Conservation (phyloP, 2,113 vertebrate genomes). For the Plecotus auritus region DNA sequence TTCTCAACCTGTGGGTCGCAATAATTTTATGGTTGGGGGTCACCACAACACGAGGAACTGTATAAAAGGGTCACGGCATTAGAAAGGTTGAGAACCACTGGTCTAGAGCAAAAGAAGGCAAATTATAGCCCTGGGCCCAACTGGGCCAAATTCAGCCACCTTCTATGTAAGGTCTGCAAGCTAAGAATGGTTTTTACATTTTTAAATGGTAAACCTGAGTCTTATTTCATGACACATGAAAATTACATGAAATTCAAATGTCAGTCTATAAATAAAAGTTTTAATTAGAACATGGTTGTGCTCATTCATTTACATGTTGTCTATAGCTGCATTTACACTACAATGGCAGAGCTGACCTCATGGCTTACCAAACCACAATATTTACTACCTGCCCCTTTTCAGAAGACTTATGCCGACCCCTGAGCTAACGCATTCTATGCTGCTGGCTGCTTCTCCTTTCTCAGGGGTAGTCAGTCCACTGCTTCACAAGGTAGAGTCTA, state of each 20-base stretch:
- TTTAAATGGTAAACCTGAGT: constrained; percentile 28
- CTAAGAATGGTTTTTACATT: constrained; percentile 31
- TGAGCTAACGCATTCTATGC: not conserved
- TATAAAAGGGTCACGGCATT: too few relatives aligned
- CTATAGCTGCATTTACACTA: not conserved
- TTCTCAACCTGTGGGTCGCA: too few relatives aligned
- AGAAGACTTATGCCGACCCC: not conserved
- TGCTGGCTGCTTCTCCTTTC: not conserved
- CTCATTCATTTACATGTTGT: not conserved
- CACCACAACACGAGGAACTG: too few relatives aligned
- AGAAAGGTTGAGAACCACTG: too few relatives aligned
- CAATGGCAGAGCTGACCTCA: not conserved
- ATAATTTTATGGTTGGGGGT: too few relatives aligned
- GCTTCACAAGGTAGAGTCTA: not conserved
- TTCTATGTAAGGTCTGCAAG: not conserved
- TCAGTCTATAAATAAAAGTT: constrained; percentile 28
- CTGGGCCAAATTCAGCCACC: not conserved
- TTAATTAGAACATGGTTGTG: not conserved
- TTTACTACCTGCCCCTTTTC: not conserved
- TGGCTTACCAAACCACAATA: not conserved
- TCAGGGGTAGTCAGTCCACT: not conserved
- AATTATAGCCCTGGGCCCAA: not conserved
- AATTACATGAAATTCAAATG: constrained; percentile 47
- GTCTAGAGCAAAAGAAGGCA: not conserved
- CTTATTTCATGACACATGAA: constrained; percentile 21